A percentile compares a stretch with the other conserved stretches of the same genome.
Evolutionary conservation across 2,797 vertebrate species (phyloP).

Genomic region (Naso thynnoides): DNA sequence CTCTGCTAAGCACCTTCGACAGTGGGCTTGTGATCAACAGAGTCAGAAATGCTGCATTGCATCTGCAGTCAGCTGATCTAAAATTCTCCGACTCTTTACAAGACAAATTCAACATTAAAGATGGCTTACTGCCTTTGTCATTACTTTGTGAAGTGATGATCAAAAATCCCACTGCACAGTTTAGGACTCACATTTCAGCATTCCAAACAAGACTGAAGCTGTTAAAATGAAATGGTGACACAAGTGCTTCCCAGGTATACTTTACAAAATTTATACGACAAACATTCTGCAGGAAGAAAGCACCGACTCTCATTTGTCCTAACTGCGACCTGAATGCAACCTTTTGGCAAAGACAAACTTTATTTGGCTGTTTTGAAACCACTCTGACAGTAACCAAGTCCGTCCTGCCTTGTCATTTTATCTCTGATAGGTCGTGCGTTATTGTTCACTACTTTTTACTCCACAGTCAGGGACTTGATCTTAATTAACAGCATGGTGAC

Average conservation of each 20-base stretch:
- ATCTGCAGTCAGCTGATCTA: neutral
- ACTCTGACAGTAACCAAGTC: slow-evolving; percentile 64
- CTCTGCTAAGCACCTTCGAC: neutral
- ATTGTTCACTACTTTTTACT: slow-evolving; percentile 61
- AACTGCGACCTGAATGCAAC: slow-evolving; percentile 40
- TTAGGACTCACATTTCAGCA: slow-evolving; percentile 1
- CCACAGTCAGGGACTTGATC: slow-evolving; percentile 56
- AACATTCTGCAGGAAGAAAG: slow-evolving; percentile 14
- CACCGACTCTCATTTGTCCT: slow-evolving; percentile 29
- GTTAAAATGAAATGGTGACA: slow-evolving; percentile 3
- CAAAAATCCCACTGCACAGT: slow-evolving; percentile 28
- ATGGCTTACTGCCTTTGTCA: neutral
- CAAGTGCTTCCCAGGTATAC: neutral
- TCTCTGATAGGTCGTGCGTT: slow-evolving; percentile 63
- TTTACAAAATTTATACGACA: slow-evolving; percentile 7
- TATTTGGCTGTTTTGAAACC: slow-evolving; percentile 47
- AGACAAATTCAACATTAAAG: slow-evolving; percentile 6
- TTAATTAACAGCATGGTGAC: slow-evolving; percentile 63
- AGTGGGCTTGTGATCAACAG: neutral
- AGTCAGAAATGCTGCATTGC: neutral
- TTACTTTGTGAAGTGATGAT: slow-evolving; percentile 11
- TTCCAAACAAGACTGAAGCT: slow-evolving; percentile 9
- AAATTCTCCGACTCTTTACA: slow-evolving; percentile 18
- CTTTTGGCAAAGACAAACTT: slow-evolving; percentile 45
- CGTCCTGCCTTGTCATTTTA: slow-evolving; percentile 68